These are phyloP conservation scores for Tetranychus piercei DNA, from an alignment of 2,888 invertebrate species.

Conservation along the genomic window DNA sequence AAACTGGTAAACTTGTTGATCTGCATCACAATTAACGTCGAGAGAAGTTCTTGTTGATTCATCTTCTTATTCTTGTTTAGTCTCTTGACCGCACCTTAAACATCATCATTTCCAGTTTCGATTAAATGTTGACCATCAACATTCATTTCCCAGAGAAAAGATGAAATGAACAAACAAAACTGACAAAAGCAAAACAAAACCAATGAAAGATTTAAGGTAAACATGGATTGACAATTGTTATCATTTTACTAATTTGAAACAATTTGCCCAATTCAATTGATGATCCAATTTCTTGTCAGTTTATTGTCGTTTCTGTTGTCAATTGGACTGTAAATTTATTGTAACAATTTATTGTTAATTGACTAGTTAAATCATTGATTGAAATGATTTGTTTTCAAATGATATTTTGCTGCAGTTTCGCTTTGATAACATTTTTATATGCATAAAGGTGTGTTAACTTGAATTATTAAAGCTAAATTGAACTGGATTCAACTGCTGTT, in stretches of 20 bases:
- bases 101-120: neutral
- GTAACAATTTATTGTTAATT: too few species aligned
- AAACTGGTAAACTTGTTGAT: neutral
- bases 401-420: neutral
- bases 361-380: neutral
- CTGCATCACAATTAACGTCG: neutral
- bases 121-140: conserved; percentile 1
- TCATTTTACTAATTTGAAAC: too few species aligned
- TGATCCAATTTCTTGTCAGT: too few species aligned
- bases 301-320: too few species aligned
- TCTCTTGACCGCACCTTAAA: neutral
- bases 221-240: too few species aligned
- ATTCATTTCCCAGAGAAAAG: neutral
- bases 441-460: neutral
- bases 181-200: neutral
- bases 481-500: neutral
- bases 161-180: neutral
- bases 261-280: too few species aligned
- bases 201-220: neutral
- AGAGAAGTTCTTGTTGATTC: neutral
- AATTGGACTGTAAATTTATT: too few species aligned
- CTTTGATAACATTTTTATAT: neutral
- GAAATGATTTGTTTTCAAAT: neutral
- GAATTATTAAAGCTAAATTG: neutral
- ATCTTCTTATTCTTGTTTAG: neutral